Percentiles rank a stretch among this genome's conserved stretches.
phyloP scores from a whole-genome alignment of 92 coral and sea anemone species.

The Zoanthus sociatus region DNA sequence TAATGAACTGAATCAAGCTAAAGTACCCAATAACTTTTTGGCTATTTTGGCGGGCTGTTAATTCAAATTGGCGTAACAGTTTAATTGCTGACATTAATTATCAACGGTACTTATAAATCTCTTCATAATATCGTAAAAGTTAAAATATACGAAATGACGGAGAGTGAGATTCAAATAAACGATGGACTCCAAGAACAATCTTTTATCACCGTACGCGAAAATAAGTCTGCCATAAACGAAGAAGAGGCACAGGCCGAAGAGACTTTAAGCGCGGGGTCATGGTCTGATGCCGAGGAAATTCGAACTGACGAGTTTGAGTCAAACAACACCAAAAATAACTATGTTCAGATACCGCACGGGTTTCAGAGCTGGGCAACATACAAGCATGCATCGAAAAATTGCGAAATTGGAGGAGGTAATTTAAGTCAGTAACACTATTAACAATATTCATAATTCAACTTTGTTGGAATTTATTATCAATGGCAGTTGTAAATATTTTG shows the following conservation, averaged over 20 bases:
- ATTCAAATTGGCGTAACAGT: too few relatives aligned
- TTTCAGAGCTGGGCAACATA: slow-evolving; percentile 89
- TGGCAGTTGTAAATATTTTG: too few relatives aligned
- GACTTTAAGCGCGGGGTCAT: not conserved
- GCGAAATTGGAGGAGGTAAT: slow-evolving; percentile 94
- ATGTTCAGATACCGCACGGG: slow-evolving; percentile 91
- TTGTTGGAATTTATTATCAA: too few relatives aligned
- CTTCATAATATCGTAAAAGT: not conserved
- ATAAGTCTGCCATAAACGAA: not conserved
- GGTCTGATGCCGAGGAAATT: not conserved
- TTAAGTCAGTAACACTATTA: not conserved
- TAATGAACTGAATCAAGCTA: too few relatives aligned
- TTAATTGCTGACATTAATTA: too few relatives aligned
- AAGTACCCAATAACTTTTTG: too few relatives aligned
- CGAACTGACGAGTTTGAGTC: slow-evolving; percentile 4
- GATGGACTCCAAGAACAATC: not conserved
- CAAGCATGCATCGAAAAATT: slow-evolving; percentile 94
- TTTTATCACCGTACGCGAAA: not conserved
- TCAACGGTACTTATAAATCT: too few relatives aligned
- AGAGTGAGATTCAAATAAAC: not conserved
- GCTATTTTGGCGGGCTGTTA: too few relatives aligned
- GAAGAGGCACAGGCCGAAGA: not conserved
- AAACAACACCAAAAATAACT: slow-evolving; percentile 51
- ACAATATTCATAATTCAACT: not conserved
- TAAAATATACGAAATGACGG: not conserved